Percentiles rank a stretch among this genome's conserved stretches.
These are phyloP conservation scores for Aphidius ervi DNA, from an alignment of 1,140 invertebrate species.

Conservation along the genomic window DNA sequence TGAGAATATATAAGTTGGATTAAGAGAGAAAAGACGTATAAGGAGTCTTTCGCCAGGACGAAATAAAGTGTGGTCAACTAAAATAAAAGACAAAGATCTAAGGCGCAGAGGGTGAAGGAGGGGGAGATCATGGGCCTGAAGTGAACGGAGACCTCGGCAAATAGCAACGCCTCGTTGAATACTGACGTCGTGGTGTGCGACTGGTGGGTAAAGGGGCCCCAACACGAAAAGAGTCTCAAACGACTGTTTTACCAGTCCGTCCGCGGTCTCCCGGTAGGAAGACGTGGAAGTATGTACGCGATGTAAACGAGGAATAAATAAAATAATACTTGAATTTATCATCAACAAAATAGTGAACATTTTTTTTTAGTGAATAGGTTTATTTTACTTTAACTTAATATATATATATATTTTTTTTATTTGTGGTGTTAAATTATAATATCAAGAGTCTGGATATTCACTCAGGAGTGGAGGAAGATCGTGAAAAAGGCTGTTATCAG, in stretches of 20 bases:
- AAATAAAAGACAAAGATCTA: too few species aligned
- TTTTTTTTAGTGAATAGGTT: not conserved
- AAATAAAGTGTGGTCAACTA: too few species aligned
- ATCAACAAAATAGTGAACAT: conserved; percentile 5
- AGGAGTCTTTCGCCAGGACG: too few species aligned
- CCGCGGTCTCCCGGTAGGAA: conserved; percentile 47
- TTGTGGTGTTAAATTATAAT: too few species aligned
- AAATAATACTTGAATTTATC: not conserved
- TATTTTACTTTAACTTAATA: not conserved
- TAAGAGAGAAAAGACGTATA: too few species aligned
- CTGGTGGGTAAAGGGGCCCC: conserved; percentile 26
- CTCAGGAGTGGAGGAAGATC: conserved; percentile 32
- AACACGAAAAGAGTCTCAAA: conserved; percentile 35
- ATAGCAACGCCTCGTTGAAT: conserved; percentile 32
- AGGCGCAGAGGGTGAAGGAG: not conserved
- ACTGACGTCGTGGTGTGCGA: conserved; percentile 38
- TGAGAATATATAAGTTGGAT: too few species aligned
- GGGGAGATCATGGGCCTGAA: conserved; percentile 18
- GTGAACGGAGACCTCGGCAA: conserved; percentile 33
- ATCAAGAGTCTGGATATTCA: too few species aligned
- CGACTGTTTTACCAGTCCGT: conserved; percentile 44
- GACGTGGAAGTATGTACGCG: conserved; percentile 24
- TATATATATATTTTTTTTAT: not conserved
- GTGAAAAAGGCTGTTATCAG: conserved; percentile 44
- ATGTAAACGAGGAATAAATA: not conserved